Evolutionary conservation across 2,888 invertebrate genomes (phyloP), one percentile per base, ranked within the genome.

Genomic region (Stenodera caucasica): DNA sequence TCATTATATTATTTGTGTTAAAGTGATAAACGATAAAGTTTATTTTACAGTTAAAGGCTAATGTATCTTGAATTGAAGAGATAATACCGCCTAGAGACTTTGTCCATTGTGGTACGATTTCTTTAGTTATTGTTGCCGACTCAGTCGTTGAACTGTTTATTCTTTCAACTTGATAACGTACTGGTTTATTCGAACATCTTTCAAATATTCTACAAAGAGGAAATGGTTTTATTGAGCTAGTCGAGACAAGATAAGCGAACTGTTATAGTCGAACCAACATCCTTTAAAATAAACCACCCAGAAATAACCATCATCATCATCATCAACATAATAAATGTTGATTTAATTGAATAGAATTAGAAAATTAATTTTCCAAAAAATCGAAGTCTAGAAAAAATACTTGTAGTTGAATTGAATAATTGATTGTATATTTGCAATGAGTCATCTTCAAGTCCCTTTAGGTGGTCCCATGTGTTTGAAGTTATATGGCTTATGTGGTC

Each of bases 381-480:
- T n/a, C n/a, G n/a, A n/a, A n/a, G n/a, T n/a, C n/a, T n/a, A n/a
- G n/a, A n/a, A n/a, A n/a, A n/a, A n/a, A n/a, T n/a, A n/a, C n/a
- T n/a, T n/a, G n/a, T n/a, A n/a, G n/a, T 40, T 40, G 11, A 12
- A 11, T 18, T 40, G 12, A 21, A 18, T 40, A 9, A 18, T 40
- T 40, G 40, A 40, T 18, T 40, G n/a, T n/a, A n/a, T n/a, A 40
- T 40, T 40, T 40, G 18, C 40, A 40, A 58, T 67, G 68, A 64
- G 65, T 65, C 68, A 67, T 64, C 57, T 45, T 35, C 49, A 53
- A 52, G 49, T 32, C 58, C 62, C 64, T 60, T 53, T 52, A 55
- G 65, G 66, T 62, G 68, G 66, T 68, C 68, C 68, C 68, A 68
- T 68, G 68, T 68, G 68, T 65, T 67, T 64, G 64, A 64, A 67